Evolutionary conservation across 2,888 invertebrate species (phyloP), one percentile per base, ranked within the genome.

Genomic region (Actias luna): DNA sequence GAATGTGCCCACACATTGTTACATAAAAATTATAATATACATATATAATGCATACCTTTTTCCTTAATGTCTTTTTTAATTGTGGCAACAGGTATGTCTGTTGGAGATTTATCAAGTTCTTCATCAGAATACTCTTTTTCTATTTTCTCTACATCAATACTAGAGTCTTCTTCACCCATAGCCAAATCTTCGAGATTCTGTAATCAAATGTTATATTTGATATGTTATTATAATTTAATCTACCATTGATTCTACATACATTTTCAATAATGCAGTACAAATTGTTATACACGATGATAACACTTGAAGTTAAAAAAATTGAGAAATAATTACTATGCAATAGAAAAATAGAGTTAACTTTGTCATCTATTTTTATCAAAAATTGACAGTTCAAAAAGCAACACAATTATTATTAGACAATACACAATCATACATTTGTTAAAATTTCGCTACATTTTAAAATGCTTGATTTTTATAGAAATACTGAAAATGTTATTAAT

Each of bases 101-200:
- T 31, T 4, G 52, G 57, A 59, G 60, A 64, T 22, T 64, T 59
- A n/a, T 52, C 16, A 36, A 59, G 16, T 31, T 79, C 82, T 35
- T 88, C 85, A 61, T 91, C 89, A 18, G 83, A 80, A 14, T 83
- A 71, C 67, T 90, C 91, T 29, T 78, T 78, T 66, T 89, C 90
- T 50, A 90, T 82, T 46, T 86, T 91, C 68, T 93, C 94, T 62
- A 93, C 84, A 76, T 88, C 89, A 52, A 85, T 83, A 50, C 80
- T 85, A 16, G 77, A 71, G 55, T 87, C 80, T 58, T 81, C 78
- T 39, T 83, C 84, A 18, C 86, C 85, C 60, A 87, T 86, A 22
- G 85, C 75, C 60, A 79, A 78, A 58, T 83, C 78, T 5, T 84
- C 84, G 42, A 87, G 84, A 62, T 87, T 85, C 75, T 87, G 70